Percentiles rank a stretch among this genome's conserved stretches.
phyloP scores from a whole-genome alignment of 2,888 invertebrate genomes.

The Terebella lapidaria region DNA sequence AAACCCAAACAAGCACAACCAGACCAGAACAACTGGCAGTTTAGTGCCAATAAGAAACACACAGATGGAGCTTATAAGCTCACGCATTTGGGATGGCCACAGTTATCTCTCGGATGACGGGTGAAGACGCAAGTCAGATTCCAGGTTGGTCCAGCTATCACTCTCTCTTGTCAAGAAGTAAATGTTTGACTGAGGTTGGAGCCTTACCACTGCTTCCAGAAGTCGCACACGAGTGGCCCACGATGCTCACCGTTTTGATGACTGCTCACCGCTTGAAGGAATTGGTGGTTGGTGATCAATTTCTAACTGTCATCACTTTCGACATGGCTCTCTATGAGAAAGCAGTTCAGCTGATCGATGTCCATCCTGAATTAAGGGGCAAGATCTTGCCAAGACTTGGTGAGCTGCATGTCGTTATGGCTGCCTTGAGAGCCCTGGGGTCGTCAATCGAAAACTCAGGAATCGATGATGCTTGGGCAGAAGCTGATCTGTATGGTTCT shows the following conservation, averaged over 20 bases:
- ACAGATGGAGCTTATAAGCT: no score
- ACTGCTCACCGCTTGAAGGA: background rate
- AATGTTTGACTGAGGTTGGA: no score
- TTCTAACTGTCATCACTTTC: slow-evolving; percentile 18
- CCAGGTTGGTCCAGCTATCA: no score
- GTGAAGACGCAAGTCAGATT: no score
- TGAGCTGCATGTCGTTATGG: no score
- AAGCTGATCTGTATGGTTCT: slow-evolving; percentile 10
- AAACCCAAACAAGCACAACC: no score
- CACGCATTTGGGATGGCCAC: no score
- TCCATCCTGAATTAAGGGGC: slow-evolving; percentile 10
- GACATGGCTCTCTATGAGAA: slow-evolving; percentile 19
- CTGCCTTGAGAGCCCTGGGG: slow-evolving; percentile 8
- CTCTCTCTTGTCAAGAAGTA: no score
- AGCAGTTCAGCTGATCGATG: slow-evolving; percentile 16
- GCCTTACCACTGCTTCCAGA: no score
- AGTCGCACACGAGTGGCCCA: slow-evolving; percentile 12
- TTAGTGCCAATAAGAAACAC: no score
- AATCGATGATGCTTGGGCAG: slow-evolving; percentile 13
- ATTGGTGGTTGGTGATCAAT: slow-evolving; percentile 7
- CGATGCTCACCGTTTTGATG: slow-evolving; percentile 14
- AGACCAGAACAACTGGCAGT: no score
- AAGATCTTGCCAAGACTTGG: slow-evolving; percentile 15
- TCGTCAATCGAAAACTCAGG: slow-evolving; percentile 8
- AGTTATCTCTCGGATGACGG: no score